These are phyloP conservation scores for Mus pahari DNA, from an alignment of 2,113 vertebrate genomes.

Conservation along the genomic window DNA sequence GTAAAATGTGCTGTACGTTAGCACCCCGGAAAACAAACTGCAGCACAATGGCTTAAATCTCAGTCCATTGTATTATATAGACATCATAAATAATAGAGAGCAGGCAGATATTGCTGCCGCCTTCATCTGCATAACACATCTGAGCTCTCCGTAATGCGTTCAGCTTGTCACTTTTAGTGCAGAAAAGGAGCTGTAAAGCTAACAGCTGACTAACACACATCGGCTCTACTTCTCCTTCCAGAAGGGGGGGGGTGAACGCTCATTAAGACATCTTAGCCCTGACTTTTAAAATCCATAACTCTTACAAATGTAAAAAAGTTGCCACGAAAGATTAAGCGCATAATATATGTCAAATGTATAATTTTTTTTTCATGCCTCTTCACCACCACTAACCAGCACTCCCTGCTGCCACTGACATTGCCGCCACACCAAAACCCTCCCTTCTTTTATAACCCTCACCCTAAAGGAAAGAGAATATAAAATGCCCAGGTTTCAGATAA, in stretches of 20 bases:
- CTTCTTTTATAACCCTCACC: conserved; percentile 81
- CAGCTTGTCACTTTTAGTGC: conserved; percentile 93
- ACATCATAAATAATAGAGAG: conserved; percentile 93
- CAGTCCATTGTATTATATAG: conserved; percentile 92
- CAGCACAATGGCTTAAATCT: conserved; percentile 92
- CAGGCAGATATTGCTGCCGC: conserved; percentile 92
- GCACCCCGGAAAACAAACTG: conserved; percentile 91
- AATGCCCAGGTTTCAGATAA: conserved; percentile 80
- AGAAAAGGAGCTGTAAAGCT: conserved; percentile 91
- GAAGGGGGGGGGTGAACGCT: conserved; percentile 86
- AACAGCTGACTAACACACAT: conserved; percentile 91
- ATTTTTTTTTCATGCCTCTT: conserved; percentile 83
- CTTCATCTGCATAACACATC: conserved; percentile 94
- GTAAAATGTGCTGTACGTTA: conserved; percentile 91
- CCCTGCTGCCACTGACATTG: background rate
- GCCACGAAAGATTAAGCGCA: conserved; percentile 89
- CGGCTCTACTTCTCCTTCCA: conserved; percentile 88
- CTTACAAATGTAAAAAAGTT: conserved; percentile 91
- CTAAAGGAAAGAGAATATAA: conserved; percentile 78
- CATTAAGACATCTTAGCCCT: conserved; percentile 92
- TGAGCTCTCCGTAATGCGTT: conserved; percentile 92
- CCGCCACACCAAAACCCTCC: conserved; percentile 77
- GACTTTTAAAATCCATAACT: conserved; percentile 92
- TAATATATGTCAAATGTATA: conserved; percentile 87
- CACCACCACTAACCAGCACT: conserved; percentile 73